A percentile compares a stretch with the other conserved stretches of the same genome.
Evolutionary conservation across 2,888 invertebrate species (phyloP).

Genomic region (Halictus quadricinctus): DNA sequence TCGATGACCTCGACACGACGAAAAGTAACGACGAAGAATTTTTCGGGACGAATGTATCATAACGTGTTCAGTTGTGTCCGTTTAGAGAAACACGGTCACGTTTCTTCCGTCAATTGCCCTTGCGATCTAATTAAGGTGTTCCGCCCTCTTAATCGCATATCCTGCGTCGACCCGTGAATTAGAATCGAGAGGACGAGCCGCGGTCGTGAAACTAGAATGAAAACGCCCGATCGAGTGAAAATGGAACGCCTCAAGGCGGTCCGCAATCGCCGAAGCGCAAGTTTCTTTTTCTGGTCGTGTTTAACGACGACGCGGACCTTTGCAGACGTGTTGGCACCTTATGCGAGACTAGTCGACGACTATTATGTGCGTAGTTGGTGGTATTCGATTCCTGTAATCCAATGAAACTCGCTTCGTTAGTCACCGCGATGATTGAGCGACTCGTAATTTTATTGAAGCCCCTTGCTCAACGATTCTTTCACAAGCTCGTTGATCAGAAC

Average conservation of each 20-base stretch:
- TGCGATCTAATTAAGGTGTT: neutral
- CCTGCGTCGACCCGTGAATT: constrained; percentile 21
- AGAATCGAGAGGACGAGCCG: constrained; percentile 23
- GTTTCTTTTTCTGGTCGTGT: constrained; percentile 20
- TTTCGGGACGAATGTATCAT: neutral
- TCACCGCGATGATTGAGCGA: neutral
- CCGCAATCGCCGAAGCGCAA: constrained; percentile 12
- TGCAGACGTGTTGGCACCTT: neutral
- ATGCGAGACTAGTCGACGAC: neutral
- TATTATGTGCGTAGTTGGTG: neutral
- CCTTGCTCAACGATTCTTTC: neutral
- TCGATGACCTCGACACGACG: neutral
- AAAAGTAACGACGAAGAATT: neutral
- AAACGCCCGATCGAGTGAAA: constrained; percentile 17
- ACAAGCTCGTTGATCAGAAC: neutral
- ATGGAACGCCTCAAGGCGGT: constrained; percentile 34
- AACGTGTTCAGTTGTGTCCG: neutral
- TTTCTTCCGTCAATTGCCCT: neutral
- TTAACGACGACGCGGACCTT: constrained; percentile 1
- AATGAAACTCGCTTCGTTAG: neutral
- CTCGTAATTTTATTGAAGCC: neutral
- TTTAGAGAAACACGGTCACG: neutral
- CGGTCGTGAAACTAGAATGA: constrained; percentile 7
- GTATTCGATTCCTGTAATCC: neutral
- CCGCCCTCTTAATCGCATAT: constrained; percentile 12